A percentile compares a stretch with the other conserved stretches of the same genome.
Evolutionary conservation across 2,888 invertebrate species (phyloP).

Genomic region (Caenorhabditis panamensis): DNA sequence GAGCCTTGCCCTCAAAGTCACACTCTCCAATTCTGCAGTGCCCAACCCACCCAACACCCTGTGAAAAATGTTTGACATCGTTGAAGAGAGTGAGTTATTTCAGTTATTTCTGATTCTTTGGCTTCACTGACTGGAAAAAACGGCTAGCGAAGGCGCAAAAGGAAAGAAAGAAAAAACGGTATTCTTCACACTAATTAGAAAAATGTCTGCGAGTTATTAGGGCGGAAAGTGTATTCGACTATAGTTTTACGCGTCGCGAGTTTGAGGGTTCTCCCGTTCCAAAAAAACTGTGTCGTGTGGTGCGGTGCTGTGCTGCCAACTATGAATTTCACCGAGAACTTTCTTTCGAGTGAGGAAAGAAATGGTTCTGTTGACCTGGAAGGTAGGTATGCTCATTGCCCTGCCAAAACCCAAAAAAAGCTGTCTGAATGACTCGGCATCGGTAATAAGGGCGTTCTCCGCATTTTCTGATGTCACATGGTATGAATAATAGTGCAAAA

Average conservation of each 20-base stretch:
- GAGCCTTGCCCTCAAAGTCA: too few relatives aligned
- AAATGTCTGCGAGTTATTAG: slow-evolving; percentile 5
- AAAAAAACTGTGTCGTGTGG: background rate
- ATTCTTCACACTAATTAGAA: slow-evolving; percentile 8
- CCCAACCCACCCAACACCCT: background rate
- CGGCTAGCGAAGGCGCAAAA: background rate
- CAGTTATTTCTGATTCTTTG: background rate
- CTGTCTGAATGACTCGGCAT: too few relatives aligned
- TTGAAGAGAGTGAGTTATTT: slow-evolving; percentile 1
- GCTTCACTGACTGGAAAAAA: background rate
- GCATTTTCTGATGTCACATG: background rate
- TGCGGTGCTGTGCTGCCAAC: slow-evolving; percentile 26
- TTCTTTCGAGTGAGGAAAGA: background rate
- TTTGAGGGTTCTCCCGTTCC: background rate
- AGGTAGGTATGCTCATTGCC: background rate
- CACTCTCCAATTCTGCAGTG: background rate
- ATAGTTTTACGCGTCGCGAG: background rate
- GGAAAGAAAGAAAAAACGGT: slow-evolving; percentile 1
- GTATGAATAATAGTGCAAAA: background rate
- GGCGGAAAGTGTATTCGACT: slow-evolving; percentile 1
- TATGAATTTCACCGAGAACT: slow-evolving; percentile 11
- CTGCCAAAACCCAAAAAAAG: too few relatives aligned
- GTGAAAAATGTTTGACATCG: background rate
- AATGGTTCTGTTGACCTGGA: too few relatives aligned
- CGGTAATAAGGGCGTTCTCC: background rate